Conservation (phyloP, 2,113 vertebrate species). For the Mastomys natalensis region DNA sequence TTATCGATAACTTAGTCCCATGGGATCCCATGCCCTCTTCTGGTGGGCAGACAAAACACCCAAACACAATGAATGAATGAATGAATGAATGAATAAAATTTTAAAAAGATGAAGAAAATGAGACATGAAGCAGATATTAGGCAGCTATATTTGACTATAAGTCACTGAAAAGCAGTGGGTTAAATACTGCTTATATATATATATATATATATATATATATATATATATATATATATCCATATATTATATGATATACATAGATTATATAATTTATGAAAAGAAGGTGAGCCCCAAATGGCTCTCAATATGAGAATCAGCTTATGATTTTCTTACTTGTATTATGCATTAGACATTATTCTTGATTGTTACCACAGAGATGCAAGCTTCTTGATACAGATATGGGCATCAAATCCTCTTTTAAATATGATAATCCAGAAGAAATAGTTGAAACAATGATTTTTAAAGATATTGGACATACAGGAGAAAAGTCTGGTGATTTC, state of each 20-base stretch:
- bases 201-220: not conserved
- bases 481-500: not conserved
- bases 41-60: not conserved
- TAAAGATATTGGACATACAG: not conserved
- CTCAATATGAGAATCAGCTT: not conserved
- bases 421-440: not conserved
- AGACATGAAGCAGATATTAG: not conserved
- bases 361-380: not conserved
- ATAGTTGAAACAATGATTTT: not conserved
- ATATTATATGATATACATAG: not conserved
- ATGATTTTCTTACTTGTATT: not conserved
- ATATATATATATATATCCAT: not conserved
- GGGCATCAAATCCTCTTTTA: conserved; percentile 25
- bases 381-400: not conserved
- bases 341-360: conserved; percentile 13
- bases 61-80: not conserved
- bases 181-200: not conserved
- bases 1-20: not conserved
- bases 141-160: conserved; percentile 8
- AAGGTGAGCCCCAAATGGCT: not conserved
- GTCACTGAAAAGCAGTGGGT: conserved; percentile 27
- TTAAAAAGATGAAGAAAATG: not conserved
- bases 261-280: not conserved
- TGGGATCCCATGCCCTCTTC: not conserved
- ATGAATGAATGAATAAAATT: not conserved